Percentiles rank a stretch among this genome's conserved stretches.
Conservation (phyloP, 2,113 vertebrate genomes). For the Eptatretus burgeri region DNA sequence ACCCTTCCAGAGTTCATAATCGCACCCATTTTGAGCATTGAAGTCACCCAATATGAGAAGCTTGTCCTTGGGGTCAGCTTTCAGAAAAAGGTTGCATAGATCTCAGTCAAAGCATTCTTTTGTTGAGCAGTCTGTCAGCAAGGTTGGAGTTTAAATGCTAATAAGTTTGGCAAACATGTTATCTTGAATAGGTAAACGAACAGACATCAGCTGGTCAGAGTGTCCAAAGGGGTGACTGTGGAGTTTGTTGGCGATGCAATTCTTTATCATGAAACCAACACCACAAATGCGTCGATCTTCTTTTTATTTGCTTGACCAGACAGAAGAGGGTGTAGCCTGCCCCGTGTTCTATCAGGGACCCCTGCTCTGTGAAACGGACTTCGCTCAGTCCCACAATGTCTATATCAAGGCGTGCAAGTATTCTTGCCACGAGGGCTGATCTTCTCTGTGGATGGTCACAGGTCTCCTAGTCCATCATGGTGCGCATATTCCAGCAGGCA, state of each 20-base stretch:
- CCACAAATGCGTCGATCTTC: neutral
- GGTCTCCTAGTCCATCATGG: neutral
- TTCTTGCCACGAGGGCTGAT: too few relatives aligned
- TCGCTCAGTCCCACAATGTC: neutral
- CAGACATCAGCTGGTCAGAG: too few relatives aligned
- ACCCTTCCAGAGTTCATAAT: neutral
- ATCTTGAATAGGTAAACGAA: neutral
- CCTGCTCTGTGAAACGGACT: neutral
- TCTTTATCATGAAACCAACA: neutral
- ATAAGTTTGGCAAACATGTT: neutral
- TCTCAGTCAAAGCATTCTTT: neutral
- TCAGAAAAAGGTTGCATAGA: neutral
- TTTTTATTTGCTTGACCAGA: neutral
- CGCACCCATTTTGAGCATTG: neutral
- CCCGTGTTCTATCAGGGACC: neutral
- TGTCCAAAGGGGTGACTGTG: neutral
- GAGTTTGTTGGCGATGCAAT: neutral
- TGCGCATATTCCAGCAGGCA: constrained; percentile 1
- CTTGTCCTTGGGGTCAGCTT: neutral
- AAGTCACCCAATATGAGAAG: constrained; percentile 1
- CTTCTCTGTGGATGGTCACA: too few relatives aligned
- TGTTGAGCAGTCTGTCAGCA: neutral
- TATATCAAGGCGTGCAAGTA: neutral
- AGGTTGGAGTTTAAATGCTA: neutral
- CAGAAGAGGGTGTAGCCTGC: neutral